Percentiles rank a stretch among this genome's conserved stretches.
Evolutionary conservation across 1,140 invertebrate species (phyloP).

Genomic region (Euborellia annulipes): DNA sequence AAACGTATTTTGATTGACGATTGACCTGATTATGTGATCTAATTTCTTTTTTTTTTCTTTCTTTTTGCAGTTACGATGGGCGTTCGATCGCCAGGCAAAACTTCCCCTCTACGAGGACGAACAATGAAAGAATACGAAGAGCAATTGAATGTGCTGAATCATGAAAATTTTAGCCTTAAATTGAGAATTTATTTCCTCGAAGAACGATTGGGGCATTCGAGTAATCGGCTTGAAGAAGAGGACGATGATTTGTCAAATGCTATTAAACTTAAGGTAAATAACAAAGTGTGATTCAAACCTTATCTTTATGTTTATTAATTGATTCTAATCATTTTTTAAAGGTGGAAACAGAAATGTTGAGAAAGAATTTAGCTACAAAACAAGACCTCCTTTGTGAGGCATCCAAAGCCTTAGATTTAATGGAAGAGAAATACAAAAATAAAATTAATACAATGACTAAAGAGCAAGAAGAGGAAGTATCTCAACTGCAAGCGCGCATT

Average conservation of each 20-base stretch:
- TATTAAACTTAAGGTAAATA: constrained; percentile 56
- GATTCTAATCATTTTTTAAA: constrained; percentile 25
- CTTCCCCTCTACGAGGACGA: constrained; percentile 36
- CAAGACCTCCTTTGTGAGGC: constrained; percentile 68
- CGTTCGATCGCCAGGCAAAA: constrained; percentile 16
- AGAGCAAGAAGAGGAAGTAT: too few species aligned
- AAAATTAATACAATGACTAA: constrained; percentile 20
- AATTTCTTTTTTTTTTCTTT: constrained; percentile 7
- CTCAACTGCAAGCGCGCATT: too few species aligned
- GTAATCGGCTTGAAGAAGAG: constrained; percentile 35
- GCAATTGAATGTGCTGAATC: constrained; percentile 59
- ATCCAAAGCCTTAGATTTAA: constrained; percentile 55
- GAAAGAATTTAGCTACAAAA: constrained; percentile 63
- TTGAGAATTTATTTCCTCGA: constrained; percentile 80
- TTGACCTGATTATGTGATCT: neutral
- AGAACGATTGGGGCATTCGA: constrained; percentile 54
- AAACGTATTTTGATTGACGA: neutral
- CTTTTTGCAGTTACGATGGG: constrained; percentile 18
- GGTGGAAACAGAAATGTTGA: constrained; percentile 60
- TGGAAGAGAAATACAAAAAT: constrained; percentile 35
- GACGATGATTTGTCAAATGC: constrained; percentile 51
- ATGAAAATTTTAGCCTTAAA: constrained; percentile 87
- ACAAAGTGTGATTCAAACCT: neutral
- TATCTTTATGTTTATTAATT: constrained; percentile 1
- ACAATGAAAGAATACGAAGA: constrained; percentile 86